These are phyloP conservation scores for Trogon surrucura DNA, from an alignment of 2,113 vertebrate genomes.

Conservation along the genomic window DNA sequence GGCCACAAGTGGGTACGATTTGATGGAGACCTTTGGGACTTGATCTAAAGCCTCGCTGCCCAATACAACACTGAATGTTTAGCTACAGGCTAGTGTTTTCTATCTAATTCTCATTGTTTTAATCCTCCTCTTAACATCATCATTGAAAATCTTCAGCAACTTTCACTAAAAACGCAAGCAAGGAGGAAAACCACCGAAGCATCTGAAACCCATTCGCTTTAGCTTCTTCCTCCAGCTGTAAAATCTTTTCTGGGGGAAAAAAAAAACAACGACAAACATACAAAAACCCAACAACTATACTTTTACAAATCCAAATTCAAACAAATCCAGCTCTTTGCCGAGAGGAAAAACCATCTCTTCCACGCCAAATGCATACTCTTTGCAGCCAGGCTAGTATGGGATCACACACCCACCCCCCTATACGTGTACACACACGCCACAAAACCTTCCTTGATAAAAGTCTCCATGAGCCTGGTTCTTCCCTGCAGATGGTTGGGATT, in stretches of 20 bases:
- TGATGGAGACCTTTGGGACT: not conserved
- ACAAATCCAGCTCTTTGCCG: not conserved
- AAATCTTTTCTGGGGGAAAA: not conserved
- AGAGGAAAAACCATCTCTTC: not conserved
- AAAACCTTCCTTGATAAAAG: not conserved
- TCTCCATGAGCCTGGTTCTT: not conserved
- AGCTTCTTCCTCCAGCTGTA: not conserved
- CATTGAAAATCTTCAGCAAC: not conserved
- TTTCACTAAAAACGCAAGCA: not conserved
- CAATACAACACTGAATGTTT: not conserved
- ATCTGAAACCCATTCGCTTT: not conserved
- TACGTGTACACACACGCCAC: not conserved
- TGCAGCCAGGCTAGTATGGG: not conserved
- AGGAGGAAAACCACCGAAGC: not conserved
- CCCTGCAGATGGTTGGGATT: not conserved
- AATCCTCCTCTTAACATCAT: not conserved
- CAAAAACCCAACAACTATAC: not conserved
- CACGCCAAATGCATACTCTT: not conserved
- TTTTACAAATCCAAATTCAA: not conserved
- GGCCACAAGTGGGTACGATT: not conserved
- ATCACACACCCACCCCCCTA: not conserved
- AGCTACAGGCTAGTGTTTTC: not conserved
- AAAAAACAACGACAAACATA: not conserved
- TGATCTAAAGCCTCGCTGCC: not conserved
- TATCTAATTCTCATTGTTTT: not conserved